A percentile compares a stretch with the other conserved stretches of the same genome.
Conservation (phyloP, 2,888 invertebrate species). For the Plagodis dolabraria region DNA sequence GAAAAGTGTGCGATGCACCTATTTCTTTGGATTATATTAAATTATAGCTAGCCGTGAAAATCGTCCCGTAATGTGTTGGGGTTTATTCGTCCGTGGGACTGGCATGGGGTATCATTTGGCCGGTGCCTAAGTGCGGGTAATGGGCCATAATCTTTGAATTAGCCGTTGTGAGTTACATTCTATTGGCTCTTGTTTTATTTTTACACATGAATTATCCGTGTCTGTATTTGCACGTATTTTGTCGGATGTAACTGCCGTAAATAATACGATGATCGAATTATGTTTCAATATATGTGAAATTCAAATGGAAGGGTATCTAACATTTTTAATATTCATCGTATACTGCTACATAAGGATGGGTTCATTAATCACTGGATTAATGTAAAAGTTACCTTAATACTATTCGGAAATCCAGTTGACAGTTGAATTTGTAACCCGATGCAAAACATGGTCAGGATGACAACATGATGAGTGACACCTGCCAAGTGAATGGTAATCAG, state of each 20-base stretch:
- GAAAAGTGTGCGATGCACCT: slow-evolving; percentile 66
- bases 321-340: too few relatives aligned
- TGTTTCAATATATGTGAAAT: too few relatives aligned
- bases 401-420: too few relatives aligned
- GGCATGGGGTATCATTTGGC: slow-evolving; percentile 76
- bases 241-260: not conserved
- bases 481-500: too few relatives aligned
- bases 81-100: slow-evolving; percentile 79
- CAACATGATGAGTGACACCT: too few relatives aligned
- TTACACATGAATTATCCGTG: slow-evolving; percentile 38
- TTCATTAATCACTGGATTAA: too few relatives aligned
- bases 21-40: slow-evolving; percentile 85
- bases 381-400: too few relatives aligned
- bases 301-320: too few relatives aligned
- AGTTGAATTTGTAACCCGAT: too few relatives aligned
- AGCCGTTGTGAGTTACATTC: slow-evolving; percentile 62
- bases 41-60: slow-evolving; percentile 84
- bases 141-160: slow-evolving; percentile 78
- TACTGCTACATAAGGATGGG: too few relatives aligned
- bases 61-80: slow-evolving; percentile 81
- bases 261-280: too few relatives aligned
- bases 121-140: slow-evolving; percentile 73
- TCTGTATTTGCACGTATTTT: slow-evolving; percentile 20
- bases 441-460: too few relatives aligned
- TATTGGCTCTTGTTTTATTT: slow-evolving; percentile 72